Evolutionary conservation across 2,113 vertebrate genomes (phyloP), one percentile per base, ranked within the genome.

Genomic region (Turdus rufiventris): DNA sequence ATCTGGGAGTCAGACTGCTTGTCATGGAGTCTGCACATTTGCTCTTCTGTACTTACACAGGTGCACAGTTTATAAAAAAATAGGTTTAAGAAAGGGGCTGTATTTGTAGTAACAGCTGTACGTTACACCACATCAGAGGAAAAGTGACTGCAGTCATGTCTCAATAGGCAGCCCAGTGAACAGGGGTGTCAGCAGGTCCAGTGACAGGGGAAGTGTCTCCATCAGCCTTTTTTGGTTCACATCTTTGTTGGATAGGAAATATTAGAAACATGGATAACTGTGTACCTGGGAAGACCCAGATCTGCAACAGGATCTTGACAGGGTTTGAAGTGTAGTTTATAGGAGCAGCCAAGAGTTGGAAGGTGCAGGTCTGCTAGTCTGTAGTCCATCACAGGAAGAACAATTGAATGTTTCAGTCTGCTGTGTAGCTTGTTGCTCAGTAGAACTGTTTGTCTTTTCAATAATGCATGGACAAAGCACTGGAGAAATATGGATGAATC

Each of bases 81-180:
- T 9, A 25, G 11, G 14, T 83, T 91, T 88, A 51, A 88, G 26
- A 20, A 36, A 43, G 25, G 48, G 36, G 31, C 18, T 1, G 0
- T 83, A 84, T 92, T 91, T 95, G 75, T 63, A 88, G 72, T 96
- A 93, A 82, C 63, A 60, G 33, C 6, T 40, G 5, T 77, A 66
- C 61, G 83, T 95, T 91, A 88, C 6, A 76, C 88, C 90, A 85
- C 95, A 94, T 70, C 60, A 76, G 63, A 88, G 85, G 31, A 65
- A 26, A 78, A 67, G 20, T 10, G 67, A 21, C 60, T 38, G 72
- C 63, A 51, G 82, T 92, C 83, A 74, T 18, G 63, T 67, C 45
- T 81, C 8, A 0, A 0, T 21, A 56, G 90, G 58, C 87, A 83
- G 67, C 71, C 17, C 0, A 0, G 6, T 38, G 14, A 89, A 3